Evolutionary conservation across 2,888 invertebrate genomes (phyloP), one percentile per base, ranked within the genome.

Genomic region (Cremastinae sp.): DNA sequence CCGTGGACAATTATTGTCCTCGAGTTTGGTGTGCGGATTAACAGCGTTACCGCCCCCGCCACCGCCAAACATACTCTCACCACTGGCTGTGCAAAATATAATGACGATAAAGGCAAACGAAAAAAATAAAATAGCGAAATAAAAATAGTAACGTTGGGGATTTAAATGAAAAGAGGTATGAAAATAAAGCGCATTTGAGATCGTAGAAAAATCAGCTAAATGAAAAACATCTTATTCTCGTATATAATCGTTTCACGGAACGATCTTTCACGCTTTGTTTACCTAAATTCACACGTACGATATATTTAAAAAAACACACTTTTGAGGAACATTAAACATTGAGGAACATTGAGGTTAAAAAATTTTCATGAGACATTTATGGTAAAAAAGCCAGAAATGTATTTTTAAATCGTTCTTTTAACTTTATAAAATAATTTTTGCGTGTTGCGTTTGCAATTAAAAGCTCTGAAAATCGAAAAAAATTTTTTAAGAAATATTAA

Each of bases 61-160:
- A 83, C 85, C 84, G 82, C 85, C 84, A 86, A 87, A 89, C 83
- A 89, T 86, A 84, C 86, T 87, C 85, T 89, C 88, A 83, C 86
- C 86, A 85, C 85, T 87, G 80, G 86, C 89, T 89, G 87, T 84
- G 84, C 86, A 82, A 84, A 85, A 87, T 81, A 85, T 81, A 85
- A 86, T 79, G 79, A 80, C 78, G 83, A 74, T 75, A 79, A 81
- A 82, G 80, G 83, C 68, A 70, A 77, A 71, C 68, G 51, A 79
- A 69, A 68, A 75, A 73, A 12, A n/a, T n/a, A n/a, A 43, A 66
- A 41, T 41, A n/a, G 36, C 74, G 61, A 66, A 41, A 69, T n/a
- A 68, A 54, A 59, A 58, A 74, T 61, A 43, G 74, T 79, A 77
- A 78, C 41, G 78, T 34, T 28, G 54, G 49, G 36, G 45, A 45